phyloP scores from a whole-genome alignment of 2,113 vertebrate species.

The Lagopus leucura region DNA sequence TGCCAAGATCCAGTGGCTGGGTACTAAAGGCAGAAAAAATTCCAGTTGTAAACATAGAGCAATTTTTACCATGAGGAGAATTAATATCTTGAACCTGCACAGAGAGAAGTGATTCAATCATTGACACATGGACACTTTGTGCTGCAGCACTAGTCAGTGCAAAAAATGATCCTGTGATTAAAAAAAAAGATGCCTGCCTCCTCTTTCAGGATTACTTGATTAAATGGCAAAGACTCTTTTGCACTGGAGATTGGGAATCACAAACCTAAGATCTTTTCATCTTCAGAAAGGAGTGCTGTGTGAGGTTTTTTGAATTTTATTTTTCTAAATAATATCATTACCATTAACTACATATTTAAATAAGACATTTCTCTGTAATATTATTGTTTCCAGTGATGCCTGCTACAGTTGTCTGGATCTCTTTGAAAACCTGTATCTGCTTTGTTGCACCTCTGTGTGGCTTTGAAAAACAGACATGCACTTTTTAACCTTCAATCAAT shows the following conservation, averaged over 20 bases:
- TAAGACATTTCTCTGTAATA: not conserved
- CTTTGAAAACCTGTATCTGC: not conserved
- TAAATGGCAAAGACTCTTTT: not conserved
- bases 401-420: not conserved
- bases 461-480: not conserved
- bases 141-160: not conserved
- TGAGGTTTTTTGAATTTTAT: not conserved
- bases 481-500: not conserved
- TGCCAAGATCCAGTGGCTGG: not conserved
- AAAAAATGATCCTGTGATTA: not conserved
- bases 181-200: not conserved
- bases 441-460: not conserved
- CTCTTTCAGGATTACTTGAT: not conserved
- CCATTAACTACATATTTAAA: not conserved
- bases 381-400: not conserved
- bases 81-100: not conserved
- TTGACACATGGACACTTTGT: not conserved
- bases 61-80: not conserved
- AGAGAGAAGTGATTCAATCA: not conserved
- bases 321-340: not conserved
- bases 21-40: not conserved
- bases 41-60: not conserved
- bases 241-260: not conserved
- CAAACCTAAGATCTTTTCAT: not conserved
- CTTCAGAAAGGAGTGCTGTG: not conserved